A percentile compares a stretch with the other conserved stretches of the same genome.
phyloP scores from a whole-genome alignment of 1,140 invertebrate genomes.

The Agraylea sexmaculata region DNA sequence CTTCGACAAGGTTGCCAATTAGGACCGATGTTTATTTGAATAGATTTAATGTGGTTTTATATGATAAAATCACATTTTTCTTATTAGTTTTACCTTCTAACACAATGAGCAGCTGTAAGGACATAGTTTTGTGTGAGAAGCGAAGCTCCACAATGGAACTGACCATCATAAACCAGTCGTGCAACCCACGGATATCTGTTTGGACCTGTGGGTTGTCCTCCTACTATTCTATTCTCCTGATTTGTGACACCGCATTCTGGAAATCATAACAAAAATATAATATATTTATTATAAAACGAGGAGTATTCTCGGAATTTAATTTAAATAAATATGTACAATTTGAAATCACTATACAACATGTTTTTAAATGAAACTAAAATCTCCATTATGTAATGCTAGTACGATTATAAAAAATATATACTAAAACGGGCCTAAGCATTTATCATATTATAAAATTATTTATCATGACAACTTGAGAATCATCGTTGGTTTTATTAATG shows the following conservation, averaged over 20 bases:
- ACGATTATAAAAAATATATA: too few species aligned
- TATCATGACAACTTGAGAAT: too few species aligned
- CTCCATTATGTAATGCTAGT: too few species aligned
- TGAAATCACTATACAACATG: too few species aligned
- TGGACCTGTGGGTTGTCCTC: constrained; percentile 62
- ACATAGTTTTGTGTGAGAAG: constrained; percentile 63
- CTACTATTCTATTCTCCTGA: constrained; percentile 58
- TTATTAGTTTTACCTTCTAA: constrained; percentile 40
- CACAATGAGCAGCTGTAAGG: constrained; percentile 57
- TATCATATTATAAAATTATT: too few species aligned
- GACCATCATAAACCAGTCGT: constrained; percentile 68
- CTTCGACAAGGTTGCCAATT: not conserved
- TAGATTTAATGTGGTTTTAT: constrained; percentile 3
- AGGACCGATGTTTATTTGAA: too few species aligned
- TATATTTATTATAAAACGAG: constrained; percentile 1
- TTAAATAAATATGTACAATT: too few species aligned
- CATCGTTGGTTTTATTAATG: too few species aligned
- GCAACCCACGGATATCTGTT: constrained; percentile 84
- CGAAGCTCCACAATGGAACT: constrained; percentile 84
- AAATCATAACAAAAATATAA: constrained; percentile 14
- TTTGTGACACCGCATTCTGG: constrained; percentile 58
- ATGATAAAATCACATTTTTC: not conserved
- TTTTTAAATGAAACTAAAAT: too few species aligned
- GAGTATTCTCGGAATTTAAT: not conserved
- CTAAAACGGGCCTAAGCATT: too few species aligned